Conservation (phyloP, 2,888 invertebrate species). For the Scaptomyza polygonia region DNA sequence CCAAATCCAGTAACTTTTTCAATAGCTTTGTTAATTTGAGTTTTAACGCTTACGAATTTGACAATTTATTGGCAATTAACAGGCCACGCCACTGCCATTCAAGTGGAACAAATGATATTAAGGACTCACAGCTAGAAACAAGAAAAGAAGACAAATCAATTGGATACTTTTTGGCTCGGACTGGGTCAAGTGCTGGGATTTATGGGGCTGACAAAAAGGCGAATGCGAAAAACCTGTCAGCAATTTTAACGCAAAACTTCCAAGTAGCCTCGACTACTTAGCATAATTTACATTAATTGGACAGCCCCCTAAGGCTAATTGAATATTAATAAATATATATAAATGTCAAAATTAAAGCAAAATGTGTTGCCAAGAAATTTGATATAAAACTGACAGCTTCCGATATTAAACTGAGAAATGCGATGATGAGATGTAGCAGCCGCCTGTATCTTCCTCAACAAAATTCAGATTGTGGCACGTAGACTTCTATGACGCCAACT, state of each 20-base stretch:
- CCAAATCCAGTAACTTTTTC: constrained; percentile 46
- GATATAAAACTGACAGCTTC: constrained; percentile 64
- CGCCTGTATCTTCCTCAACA: too few relatives aligned
- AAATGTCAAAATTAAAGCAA: constrained; percentile 65
- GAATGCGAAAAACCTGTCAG: constrained; percentile 3
- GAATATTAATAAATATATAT: constrained; percentile 77
- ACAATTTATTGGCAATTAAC: constrained; percentile 62
- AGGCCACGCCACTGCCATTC: constrained; percentile 22
- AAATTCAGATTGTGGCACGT: constrained; percentile 13
- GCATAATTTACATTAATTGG: constrained; percentile 57
- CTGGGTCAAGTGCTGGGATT: constrained; percentile 32
- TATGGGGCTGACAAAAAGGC: constrained; percentile 22
- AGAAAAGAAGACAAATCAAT: constrained; percentile 55
- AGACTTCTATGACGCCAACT: constrained; percentile 34
- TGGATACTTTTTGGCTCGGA: constrained; percentile 17
- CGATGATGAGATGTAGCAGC: neutral
- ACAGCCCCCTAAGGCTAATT: constrained; percentile 59
- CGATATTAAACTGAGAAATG: constrained; percentile 21
- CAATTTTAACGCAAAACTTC: constrained; percentile 34
- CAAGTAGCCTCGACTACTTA: constrained; percentile 45
- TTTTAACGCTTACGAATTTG: constrained; percentile 57
- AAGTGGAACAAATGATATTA: constrained; percentile 10
- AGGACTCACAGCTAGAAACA: neutral
- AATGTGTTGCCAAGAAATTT: constrained; percentile 53
- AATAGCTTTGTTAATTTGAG: constrained; percentile 60